phyloP scores from a whole-genome alignment of 2,888 invertebrate species.

The Sepiola atlantica region DNA sequence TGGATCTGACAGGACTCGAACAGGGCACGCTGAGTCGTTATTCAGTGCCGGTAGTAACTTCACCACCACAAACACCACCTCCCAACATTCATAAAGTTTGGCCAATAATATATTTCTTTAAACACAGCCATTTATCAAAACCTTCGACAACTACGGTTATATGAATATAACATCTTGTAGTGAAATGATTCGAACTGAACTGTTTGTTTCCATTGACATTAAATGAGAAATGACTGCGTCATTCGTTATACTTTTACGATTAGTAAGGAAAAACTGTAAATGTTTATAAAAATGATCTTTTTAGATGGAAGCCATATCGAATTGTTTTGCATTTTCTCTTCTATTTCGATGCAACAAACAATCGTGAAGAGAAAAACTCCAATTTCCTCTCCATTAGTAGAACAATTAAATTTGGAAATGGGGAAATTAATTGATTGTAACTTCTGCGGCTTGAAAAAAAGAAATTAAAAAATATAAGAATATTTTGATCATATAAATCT shows the following conservation, averaged over 20 bases:
- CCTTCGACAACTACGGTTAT: too few relatives aligned
- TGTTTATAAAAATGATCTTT: neutral
- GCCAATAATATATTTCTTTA: too few relatives aligned
- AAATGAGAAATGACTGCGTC: neutral
- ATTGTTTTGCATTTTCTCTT: neutral
- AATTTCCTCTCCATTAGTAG: neutral
- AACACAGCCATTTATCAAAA: too few relatives aligned
- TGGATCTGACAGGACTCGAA: too few relatives aligned
- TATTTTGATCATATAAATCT: neutral
- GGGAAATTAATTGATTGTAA: neutral
- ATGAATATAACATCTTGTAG: neutral
- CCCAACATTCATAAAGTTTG: too few relatives aligned
- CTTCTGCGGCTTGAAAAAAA: neutral
- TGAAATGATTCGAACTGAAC: neutral
- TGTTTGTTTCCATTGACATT: neutral
- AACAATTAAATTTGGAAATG: neutral
- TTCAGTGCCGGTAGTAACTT: too few relatives aligned
- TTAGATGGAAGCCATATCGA: neutral
- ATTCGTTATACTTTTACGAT: neutral
- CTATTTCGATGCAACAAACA: neutral
- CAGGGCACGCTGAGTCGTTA: too few relatives aligned
- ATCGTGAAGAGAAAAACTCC: neutral
- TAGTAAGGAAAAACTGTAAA: neutral
- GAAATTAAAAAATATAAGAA: neutral
- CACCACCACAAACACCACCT: too few relatives aligned